Conservation (phyloP, 2,888 invertebrate species). For the Nomada fucata region DNA sequence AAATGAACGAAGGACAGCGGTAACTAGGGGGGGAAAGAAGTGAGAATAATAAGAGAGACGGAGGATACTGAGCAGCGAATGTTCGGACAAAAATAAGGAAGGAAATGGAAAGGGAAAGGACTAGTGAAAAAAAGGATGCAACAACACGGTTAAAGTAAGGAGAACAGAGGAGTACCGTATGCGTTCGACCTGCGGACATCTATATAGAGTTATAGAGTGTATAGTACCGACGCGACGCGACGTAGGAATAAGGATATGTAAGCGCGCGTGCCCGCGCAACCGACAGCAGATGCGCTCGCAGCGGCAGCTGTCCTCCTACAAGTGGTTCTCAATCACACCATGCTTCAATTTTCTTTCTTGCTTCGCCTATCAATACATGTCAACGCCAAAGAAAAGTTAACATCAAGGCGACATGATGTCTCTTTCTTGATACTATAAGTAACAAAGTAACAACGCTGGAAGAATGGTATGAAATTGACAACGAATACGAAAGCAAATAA, state of each 20-base stretch:
- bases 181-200: constrained; percentile 39
- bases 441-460: too few species aligned
- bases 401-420: constrained; percentile 4
- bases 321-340: constrained; percentile 83
- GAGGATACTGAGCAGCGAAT: constrained; percentile 20
- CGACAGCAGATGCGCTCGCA: constrained; percentile 82
- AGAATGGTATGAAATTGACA: too few species aligned
- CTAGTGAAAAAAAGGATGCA: constrained; percentile 44
- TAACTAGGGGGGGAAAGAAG: constrained; percentile 31
- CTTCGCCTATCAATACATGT: constrained; percentile 21
- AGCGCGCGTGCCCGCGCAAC: constrained; percentile 83
- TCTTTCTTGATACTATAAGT: constrained; percentile 8
- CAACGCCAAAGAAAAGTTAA: constrained; percentile 24
- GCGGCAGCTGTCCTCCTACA: constrained; percentile 83
- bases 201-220: constrained; percentile 42
- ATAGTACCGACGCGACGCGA: constrained; percentile 41
- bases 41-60: constrained; percentile 28
- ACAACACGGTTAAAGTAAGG: constrained; percentile 52
- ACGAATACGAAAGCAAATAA: too few species aligned
- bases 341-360: constrained; percentile 67
- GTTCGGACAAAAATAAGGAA: constrained; percentile 58
- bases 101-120: constrained; percentile 42
- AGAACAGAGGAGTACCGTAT: constrained; percentile 55
- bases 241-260: constrained; percentile 75
- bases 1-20: constrained; percentile 39